These are phyloP conservation scores for Danaus chrysippus DNA, from an alignment of 2,888 invertebrate species.

Conservation along the genomic window DNA sequence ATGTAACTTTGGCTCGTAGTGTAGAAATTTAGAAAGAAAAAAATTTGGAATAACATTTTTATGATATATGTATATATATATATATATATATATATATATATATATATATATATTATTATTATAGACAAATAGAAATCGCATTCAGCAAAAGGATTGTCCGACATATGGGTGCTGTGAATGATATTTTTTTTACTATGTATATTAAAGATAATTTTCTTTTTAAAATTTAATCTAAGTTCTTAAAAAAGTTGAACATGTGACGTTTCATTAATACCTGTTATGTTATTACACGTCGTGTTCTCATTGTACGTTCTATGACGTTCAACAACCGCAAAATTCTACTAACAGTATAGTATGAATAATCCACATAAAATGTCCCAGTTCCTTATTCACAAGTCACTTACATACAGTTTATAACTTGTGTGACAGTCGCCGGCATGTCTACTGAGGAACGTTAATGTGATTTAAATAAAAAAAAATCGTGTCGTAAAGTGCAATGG, in stretches of 20 bases:
- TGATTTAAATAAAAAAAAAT: slow-evolving; percentile 28
- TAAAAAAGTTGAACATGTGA: not conserved
- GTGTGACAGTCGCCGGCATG: slow-evolving; percentile 40
- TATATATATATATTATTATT: no score
- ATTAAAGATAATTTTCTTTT: no score
- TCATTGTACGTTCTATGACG: slow-evolving; percentile 49
- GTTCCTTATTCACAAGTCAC: slow-evolving; percentile 39
- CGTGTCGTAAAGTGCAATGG: slow-evolving; percentile 34
- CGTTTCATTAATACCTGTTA: slow-evolving; percentile 1
- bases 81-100: no score
- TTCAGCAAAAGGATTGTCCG: no score
- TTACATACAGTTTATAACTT: slow-evolving; percentile 25
- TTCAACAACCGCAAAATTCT: slow-evolving; percentile 57
- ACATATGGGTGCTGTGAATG: no score
- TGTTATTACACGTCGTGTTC: slow-evolving; percentile 20
- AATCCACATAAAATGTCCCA: slow-evolving; percentile 55
- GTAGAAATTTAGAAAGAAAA: no score
- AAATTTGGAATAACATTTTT: no score
- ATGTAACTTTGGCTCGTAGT: not conserved
- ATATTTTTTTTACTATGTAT: no score
- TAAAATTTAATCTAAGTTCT: not conserved
- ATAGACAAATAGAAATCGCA: no score
- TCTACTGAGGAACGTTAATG: slow-evolving; percentile 33
- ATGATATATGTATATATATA: no score
- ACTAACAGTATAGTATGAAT: slow-evolving; percentile 53